phyloP scores from a whole-genome alignment of 2,888 invertebrate genomes.

The Orchestes rusci region DNA sequence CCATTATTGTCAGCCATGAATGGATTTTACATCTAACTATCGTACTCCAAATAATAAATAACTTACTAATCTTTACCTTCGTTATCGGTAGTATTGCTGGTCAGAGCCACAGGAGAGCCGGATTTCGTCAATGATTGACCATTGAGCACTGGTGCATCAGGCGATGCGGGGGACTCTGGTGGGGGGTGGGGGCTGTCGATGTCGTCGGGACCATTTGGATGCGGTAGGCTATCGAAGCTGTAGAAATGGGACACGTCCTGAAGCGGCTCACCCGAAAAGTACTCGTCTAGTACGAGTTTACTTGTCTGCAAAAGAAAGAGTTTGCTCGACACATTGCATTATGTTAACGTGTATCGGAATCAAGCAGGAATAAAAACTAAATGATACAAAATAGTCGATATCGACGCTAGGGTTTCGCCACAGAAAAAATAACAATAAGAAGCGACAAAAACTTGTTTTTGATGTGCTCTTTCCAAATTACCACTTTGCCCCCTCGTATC shows the following conservation, averaged over 20 bases:
- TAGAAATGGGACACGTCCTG: slow-evolving; percentile 42
- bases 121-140: too few species aligned
- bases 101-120: slow-evolving; percentile 29
- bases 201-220: slow-evolving; percentile 35
- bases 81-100: slow-evolving; percentile 7
- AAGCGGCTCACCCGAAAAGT: slow-evolving; percentile 53
- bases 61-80: slow-evolving; percentile 28
- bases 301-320: slow-evolving; percentile 64
- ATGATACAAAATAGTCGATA: too few species aligned
- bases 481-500: too few species aligned
- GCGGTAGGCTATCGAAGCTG: slow-evolving; percentile 43
- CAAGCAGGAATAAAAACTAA: too few species aligned
- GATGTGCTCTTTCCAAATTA: too few species aligned
- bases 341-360: too few species aligned
- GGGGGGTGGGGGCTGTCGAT: slow-evolving; percentile 18
- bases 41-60: too few species aligned
- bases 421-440: too few species aligned
- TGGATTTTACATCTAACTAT: slow-evolving; percentile 12
- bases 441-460: too few species aligned
- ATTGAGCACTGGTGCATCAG: slow-evolving; percentile 34
- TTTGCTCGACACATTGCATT: too few species aligned
- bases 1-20: too few species aligned
- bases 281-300: slow-evolving; percentile 81
- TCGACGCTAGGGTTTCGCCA: too few species aligned
- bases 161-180: slow-evolving; percentile 34